phyloP scores from a whole-genome alignment of 92 coral and sea anemone species.

The Montipora capitata region DNA sequence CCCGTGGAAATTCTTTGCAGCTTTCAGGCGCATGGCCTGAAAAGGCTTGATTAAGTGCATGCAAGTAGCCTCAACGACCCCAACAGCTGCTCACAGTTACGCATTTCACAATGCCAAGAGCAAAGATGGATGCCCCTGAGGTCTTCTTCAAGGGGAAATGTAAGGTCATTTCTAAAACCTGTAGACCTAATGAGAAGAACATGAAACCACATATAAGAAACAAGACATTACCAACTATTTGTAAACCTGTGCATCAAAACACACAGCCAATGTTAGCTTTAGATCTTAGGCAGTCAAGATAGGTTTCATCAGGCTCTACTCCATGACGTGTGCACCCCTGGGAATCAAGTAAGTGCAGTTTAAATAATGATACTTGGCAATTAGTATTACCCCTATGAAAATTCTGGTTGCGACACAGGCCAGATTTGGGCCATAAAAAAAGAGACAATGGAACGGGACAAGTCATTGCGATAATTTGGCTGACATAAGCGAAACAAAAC shows the following conservation, averaged over 20 bases:
- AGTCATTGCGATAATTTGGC: too few relatives aligned
- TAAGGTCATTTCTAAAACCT: constrained; percentile 42
- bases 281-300: constrained; percentile 49
- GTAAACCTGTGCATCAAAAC: neutral
- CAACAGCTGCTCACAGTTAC: constrained; percentile 32
- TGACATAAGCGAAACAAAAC: too few relatives aligned
- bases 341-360: too few relatives aligned
- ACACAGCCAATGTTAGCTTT: constrained; percentile 51
- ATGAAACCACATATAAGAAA: neutral
- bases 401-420: too few relatives aligned
- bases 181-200: neutral
- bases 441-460: too few relatives aligned
- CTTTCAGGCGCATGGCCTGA: constrained; percentile 67
- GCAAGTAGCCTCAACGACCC: constrained; percentile 55
- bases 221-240: neutral
- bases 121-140: constrained; percentile 11
- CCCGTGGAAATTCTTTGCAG: constrained; percentile 38
- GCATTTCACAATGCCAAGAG: constrained; percentile 59
- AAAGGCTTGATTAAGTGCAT: constrained; percentile 41
- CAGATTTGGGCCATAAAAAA: too few relatives aligned
- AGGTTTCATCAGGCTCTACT: constrained; percentile 54
- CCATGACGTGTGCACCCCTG: constrained; percentile 63
- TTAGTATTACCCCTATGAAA: too few relatives aligned
- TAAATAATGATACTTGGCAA: too few relatives aligned
- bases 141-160: constrained; percentile 66